These are phyloP conservation scores for Scyliorhinus canicula DNA, from an alignment of 2,797 vertebrate genomes.

Conservation along the genomic window DNA sequence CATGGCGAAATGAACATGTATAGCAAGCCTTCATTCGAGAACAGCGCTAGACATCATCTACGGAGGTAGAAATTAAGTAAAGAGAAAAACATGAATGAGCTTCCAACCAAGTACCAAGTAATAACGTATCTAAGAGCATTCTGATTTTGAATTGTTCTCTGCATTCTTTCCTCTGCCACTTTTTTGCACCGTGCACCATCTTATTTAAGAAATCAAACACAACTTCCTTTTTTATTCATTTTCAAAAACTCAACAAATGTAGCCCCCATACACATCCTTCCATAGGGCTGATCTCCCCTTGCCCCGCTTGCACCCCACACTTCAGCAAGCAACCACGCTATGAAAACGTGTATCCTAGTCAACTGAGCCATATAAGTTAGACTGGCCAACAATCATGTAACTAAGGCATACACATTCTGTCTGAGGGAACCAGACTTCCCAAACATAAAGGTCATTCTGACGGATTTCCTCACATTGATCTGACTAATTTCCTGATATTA, in stretches of 20 bases:
- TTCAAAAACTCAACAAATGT: background rate
- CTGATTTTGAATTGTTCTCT: background rate
- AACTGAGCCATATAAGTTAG: background rate
- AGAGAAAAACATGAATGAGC: background rate
- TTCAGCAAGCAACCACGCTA: background rate
- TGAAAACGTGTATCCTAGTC: background rate
- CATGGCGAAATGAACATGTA: background rate
- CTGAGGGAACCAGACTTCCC: background rate
- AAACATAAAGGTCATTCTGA: background rate
- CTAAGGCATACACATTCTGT: background rate
- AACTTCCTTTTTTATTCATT: background rate
- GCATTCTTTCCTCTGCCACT: background rate
- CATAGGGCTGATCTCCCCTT: background rate
- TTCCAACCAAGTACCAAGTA: background rate
- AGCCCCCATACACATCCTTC: background rate
- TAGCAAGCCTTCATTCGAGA: background rate
- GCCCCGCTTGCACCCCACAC: background rate
- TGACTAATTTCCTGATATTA: conserved; percentile 31
- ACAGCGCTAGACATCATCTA: background rate
- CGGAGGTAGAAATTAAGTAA: background rate
- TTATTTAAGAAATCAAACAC: background rate
- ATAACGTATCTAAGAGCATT: background rate
- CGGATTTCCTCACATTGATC: conserved; percentile 12
- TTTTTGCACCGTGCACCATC: background rate
- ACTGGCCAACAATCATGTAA: background rate